phyloP scores from a whole-genome alignment of 2,113 vertebrate genomes.

The Nettapus auritus region DNA sequence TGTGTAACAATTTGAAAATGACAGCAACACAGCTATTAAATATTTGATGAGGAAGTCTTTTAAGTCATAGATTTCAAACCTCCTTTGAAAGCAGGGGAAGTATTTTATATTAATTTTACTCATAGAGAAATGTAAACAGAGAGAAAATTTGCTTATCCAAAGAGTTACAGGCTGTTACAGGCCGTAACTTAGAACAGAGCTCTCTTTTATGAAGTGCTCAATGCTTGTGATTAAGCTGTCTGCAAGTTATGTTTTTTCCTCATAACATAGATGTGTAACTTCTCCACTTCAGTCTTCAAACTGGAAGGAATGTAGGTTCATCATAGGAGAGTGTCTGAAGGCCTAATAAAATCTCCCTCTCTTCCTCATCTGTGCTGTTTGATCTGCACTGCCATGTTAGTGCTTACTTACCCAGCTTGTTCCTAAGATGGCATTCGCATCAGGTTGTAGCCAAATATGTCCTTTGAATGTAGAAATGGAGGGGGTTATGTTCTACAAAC shows the following conservation, averaged over 20 bases:
- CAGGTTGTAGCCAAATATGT: not conserved
- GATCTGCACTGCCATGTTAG: not conserved
- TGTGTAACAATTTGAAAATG: constrained; percentile 53
- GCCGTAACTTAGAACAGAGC: not conserved
- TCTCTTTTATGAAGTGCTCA: not conserved
- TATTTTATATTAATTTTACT: not conserved
- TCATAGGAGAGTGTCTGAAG: not conserved
- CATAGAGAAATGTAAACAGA: not conserved
- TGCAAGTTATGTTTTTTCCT: not conserved
- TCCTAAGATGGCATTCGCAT: not conserved
- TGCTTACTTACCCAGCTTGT: not conserved
- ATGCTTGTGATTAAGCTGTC: not conserved
- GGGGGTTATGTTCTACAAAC: not conserved
- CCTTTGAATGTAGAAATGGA: constrained; percentile 7
- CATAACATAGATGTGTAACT: not conserved
- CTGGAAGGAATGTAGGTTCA: not conserved
- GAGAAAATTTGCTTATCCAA: not conserved
- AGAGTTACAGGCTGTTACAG: not conserved
- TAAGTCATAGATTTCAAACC: constrained; percentile 30
- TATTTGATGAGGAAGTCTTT: constrained; percentile 38
- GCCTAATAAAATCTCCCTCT: not conserved
- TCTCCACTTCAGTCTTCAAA: not conserved
- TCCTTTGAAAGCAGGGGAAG: not conserved
- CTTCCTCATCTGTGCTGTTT: not conserved
- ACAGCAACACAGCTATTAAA: constrained; percentile 41